Evolutionary conservation across 2,888 invertebrate genomes (phyloP).

Genomic region (Platynereis dumerilii): DNA sequence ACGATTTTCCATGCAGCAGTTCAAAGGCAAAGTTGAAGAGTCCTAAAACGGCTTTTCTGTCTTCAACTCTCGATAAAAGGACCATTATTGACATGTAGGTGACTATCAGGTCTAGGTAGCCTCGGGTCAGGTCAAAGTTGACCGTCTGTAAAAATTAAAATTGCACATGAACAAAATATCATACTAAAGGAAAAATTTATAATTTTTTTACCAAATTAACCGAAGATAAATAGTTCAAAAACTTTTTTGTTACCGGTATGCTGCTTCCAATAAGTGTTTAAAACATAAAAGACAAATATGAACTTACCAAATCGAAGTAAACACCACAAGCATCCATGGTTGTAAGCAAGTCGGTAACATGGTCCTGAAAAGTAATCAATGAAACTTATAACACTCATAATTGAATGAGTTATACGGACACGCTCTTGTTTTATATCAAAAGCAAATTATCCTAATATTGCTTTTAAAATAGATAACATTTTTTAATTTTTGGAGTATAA

Average conservation of each 20-base stretch:
- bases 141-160: constrained; percentile 69
- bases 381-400: background rate
- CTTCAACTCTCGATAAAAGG: constrained; percentile 95
- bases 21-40: constrained; percentile 98
- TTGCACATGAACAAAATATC: background rate
- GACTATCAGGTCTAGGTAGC: constrained; percentile 91
- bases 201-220: too few species aligned
- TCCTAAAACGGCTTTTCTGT: constrained; percentile 94
- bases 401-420: too few species aligned
- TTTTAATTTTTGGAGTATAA: too few species aligned
- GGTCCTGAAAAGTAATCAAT: constrained; percentile 60
- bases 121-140: constrained; percentile 94
- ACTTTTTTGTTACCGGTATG: background rate
- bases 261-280: background rate
- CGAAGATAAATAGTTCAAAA: background rate
- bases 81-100: constrained; percentile 97
- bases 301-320: constrained; percentile 82
- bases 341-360: constrained; percentile 71
- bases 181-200: too few species aligned
- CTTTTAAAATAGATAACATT: too few species aligned
- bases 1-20: constrained; percentile 78
- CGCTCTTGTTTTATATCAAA: too few species aligned
- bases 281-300: too few species aligned
- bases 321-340: constrained; percentile 97
- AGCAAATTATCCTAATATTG: too few species aligned